These are phyloP conservation scores for Sarcophaga subvicina DNA, from an alignment of 2,888 invertebrate genomes.

Conservation along the genomic window DNA sequence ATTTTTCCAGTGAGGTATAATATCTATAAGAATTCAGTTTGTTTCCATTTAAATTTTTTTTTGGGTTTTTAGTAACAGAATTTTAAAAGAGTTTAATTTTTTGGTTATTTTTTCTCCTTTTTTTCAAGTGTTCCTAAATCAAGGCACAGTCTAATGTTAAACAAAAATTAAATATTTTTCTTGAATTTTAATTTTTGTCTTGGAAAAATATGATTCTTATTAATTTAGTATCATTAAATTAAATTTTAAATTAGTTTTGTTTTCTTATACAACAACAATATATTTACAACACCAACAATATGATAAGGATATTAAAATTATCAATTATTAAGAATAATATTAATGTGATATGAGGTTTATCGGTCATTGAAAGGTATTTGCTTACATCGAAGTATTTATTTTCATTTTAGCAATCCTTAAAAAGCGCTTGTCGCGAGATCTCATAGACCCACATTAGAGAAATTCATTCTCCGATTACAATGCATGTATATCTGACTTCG, in stretches of 20 bases:
- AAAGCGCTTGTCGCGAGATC: too few species aligned
- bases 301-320: background rate
- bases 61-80: slow-evolving; percentile 1
- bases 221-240: background rate
- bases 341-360: too few species aligned
- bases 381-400: too few species aligned
- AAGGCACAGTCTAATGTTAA: slow-evolving; percentile 56
- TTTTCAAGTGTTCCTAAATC: slow-evolving; percentile 41
- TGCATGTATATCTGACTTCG: too few species aligned
- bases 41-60: background rate
- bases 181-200: background rate
- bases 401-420: too few species aligned
- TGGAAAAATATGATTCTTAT: background rate
- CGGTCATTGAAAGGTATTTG: too few species aligned
- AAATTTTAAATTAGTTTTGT: background rate
- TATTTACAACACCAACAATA: slow-evolving; percentile 64
- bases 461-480: too few species aligned
- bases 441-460: too few species aligned
- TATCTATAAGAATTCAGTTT: slow-evolving; percentile 13
- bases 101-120: background rate
- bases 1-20: slow-evolving; percentile 31
- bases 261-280: slow-evolving; percentile 53
- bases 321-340: background rate
- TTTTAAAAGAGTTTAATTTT: background rate
- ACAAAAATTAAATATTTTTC: background rate